phyloP scores from a whole-genome alignment of 2,113 vertebrate genomes.

The cattle (Bos taurus) region DNA sequence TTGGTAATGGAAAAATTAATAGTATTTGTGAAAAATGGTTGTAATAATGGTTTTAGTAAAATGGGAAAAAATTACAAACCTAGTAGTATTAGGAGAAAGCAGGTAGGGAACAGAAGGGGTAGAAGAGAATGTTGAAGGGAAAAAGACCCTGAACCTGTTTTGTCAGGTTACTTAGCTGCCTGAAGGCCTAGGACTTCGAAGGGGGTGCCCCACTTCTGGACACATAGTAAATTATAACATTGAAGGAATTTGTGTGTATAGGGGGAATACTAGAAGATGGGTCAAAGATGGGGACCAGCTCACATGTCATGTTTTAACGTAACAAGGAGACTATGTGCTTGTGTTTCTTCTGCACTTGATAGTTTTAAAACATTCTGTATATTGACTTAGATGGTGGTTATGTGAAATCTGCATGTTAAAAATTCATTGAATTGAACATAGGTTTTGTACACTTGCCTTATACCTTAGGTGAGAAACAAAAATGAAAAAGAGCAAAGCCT shows the following conservation, averaged over 20 bases:
- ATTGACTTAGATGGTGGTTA: neutral
- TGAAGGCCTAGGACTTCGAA: neutral
- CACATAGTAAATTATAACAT: neutral
- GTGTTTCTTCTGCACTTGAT: neutral
- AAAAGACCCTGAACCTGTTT: neutral
- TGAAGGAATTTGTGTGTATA: neutral
- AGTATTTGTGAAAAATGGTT: neutral
- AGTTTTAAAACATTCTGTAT: neutral
- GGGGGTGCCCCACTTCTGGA: neutral
- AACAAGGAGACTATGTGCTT: neutral
- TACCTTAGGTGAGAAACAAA: neutral
- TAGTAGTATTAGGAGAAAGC: neutral
- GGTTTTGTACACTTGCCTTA: neutral
- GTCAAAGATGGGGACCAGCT: neutral
- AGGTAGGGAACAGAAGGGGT: neutral
- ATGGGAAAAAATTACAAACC: neutral
- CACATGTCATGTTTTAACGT: neutral
- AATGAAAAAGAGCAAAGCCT: neutral
- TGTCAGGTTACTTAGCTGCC: neutral
- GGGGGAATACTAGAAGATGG: neutral
- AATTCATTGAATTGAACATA: neutral
- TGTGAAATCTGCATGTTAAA: neutral
- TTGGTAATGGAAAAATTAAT: slow-evolving; percentile 30
- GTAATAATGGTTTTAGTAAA: neutral
- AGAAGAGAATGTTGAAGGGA: neutral